Base-by-base conservation (phyloP, 1,140 invertebrate species). In the Drosophila trapezifrons region DNA sequence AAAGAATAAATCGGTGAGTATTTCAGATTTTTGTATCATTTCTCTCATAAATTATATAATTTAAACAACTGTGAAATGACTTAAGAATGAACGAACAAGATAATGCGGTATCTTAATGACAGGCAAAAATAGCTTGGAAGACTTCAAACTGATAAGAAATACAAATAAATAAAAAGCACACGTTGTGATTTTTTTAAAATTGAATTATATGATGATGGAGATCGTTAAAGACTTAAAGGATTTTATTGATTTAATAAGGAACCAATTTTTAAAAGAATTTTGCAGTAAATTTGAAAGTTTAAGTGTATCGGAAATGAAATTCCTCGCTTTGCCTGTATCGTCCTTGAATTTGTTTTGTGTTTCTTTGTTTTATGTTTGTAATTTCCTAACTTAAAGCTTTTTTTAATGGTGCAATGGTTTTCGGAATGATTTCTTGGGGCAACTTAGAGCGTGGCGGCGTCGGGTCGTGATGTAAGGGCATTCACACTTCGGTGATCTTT, bases 401-500 rank as follows among this genome's bases (percentile, higher is more conserved):
- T 7, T 15, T n/a, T 0, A 52, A 35, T n/a, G 13, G 18, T 13
- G n/a, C 5, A 52, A 52, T 59, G 29, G n/a, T 49, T 49, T 49
- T 47, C 17, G 27, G 4, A 29, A 25, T 47, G 35, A 64, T 40
- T 45, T 46, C 17, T 2, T 22, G 17, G n/a, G 18, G 8, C 6
- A 22, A 18, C 29, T 51, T 4, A 13, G 4, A 43, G n/a, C 46
- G 13, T 65, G 46, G 20, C 25, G 45, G 22, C 5, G 35, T 32
- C 29, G 2, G 35, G 15, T 46, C 64, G 51, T 71, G 67, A 71
- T 71, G 67, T 71, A 71, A 71, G 67, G 67, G 67, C 67, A 71
- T 71, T 71, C 51, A 71, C 64, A 71, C 73, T 75, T 75, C 52
- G 70, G 20, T 69, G 65, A 69, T 66, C 65, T n/a, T 51, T 45